Base-by-base conservation (phyloP, 2,113 vertebrate species). In the Tragelaphus strepsiceros region DNA sequence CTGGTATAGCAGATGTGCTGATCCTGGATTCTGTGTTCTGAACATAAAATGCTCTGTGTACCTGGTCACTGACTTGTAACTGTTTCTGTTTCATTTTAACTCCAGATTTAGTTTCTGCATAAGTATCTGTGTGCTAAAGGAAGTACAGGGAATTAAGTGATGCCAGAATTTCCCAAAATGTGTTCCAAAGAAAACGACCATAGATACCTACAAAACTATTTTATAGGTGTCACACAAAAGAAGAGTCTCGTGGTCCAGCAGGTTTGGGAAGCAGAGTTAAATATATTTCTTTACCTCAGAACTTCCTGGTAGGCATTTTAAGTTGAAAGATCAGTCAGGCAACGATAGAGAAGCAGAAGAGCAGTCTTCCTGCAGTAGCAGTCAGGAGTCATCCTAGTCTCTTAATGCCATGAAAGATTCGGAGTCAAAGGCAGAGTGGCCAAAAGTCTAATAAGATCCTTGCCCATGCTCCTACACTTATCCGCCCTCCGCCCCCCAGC, bases 201-300 rank as follows among this genome's bases (percentile, higher is more conserved):
- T 90, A 54, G 7, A 26, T 35, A 35, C 49, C 80, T 54, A 54
- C n/a, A 56, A 26, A 83, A 35, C 74, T 91, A 11, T 90, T 74
- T 16, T 49, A 71, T 96, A 91, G 26, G 26, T 87, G 91, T 43
- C 88, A 92, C 51, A 94, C 56, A 43, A 77, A 86, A 93, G 90
- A 92, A 92, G 77, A 58, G 24, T 59, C 54, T 94, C 21, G 3
- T 64, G 94, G 81, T 87, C 67, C 39, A 32, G 7, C 67, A 94
- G 54, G 46, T 93, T 96, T 92, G 35, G 95, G 83, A 95, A 96
- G 93, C 84, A 90, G 89, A 28, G 28, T 86, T 78, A 88, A 86
- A 56, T 78, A 56, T 83, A 51, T 91, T 96, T 96, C 59, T 95
- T 92, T 90, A 81, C 11, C 28, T 84, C 94, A 62, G 28, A 61